Percentiles rank a stretch among this genome's conserved stretches.
phyloP scores from a whole-genome alignment of 2,797 vertebrate genomes.

The Tokudaia tokunoshimensis region DNA sequence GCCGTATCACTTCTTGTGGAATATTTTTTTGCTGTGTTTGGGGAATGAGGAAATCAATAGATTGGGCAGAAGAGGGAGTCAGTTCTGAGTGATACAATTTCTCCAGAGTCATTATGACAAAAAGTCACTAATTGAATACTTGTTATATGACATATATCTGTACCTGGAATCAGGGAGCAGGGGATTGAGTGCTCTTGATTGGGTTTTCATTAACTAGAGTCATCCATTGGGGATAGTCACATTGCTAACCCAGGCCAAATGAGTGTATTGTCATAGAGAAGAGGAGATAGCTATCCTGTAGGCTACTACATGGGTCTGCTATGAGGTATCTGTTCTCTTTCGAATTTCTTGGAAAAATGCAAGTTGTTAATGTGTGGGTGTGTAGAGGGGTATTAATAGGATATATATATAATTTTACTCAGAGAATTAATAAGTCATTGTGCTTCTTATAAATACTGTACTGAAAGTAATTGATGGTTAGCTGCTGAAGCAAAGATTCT shows the following conservation, averaged over 20 bases:
- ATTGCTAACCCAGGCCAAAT: slow-evolving; percentile 56
- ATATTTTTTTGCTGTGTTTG: slow-evolving; percentile 62
- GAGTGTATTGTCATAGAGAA: slow-evolving; percentile 58
- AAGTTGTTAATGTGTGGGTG: slow-evolving; percentile 5
- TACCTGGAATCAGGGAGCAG: neutral
- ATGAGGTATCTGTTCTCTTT: slow-evolving; percentile 9
- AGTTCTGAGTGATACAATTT: slow-evolving; percentile 55
- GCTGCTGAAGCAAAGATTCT: slow-evolving; percentile 12
- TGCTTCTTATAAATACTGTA: slow-evolving; percentile 56
- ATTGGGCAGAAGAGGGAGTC: neutral
- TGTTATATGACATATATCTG: slow-evolving; percentile 22
- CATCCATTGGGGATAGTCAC: slow-evolving; percentile 34
- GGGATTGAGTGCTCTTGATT: slow-evolving; percentile 1
- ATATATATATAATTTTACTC: slow-evolving; percentile 51
- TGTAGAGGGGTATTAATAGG: neutral
- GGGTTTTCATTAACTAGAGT: slow-evolving; percentile 70
- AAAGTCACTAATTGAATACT: slow-evolving; percentile 38
- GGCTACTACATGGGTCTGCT: neutral
- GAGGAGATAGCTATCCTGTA: neutral
- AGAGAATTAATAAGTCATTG: slow-evolving; percentile 42
- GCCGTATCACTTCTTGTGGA: slow-evolving; percentile 29
- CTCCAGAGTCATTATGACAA: slow-evolving; percentile 58
- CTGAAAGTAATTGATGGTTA: neutral
- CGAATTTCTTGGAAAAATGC: slow-evolving; percentile 31
- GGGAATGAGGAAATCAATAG: slow-evolving; percentile 38